Evolutionary conservation across 2,797 vertebrate species (phyloP).

Genomic region (Threskiornis aethiopicus): DNA sequence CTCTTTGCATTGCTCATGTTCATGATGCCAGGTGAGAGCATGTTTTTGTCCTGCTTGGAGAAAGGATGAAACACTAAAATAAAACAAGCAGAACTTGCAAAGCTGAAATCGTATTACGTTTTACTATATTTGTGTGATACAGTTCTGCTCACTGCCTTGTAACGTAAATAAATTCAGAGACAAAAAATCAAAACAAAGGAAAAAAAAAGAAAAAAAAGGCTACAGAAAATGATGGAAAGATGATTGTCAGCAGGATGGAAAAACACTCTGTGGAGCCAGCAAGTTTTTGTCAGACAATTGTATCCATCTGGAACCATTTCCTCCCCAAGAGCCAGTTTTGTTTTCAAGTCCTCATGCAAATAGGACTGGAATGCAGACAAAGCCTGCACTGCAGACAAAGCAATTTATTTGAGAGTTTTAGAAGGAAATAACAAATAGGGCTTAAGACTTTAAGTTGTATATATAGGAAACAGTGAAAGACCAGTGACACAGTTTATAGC

Average conservation of each 20-base stretch:
- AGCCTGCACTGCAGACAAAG: neutral
- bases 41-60: neutral
- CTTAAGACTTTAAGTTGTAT: neutral
- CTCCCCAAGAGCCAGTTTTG: neutral
- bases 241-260: neutral
- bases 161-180: neutral
- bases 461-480: neutral
- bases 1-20: neutral
- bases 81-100: neutral
- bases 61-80: neutral
- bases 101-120: neutral
- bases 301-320: constrained; percentile 19
- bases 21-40: neutral
- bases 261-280: neutral
- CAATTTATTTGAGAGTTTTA: neutral
- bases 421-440: neutral
- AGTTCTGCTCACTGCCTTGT: neutral
- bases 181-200: neutral
- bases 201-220: neutral
- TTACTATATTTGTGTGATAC: neutral
- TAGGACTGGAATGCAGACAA: neutral
- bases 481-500: neutral
- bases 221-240: neutral
- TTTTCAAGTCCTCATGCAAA: neutral
- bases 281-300: neutral